Conservation (phyloP, 2,888 invertebrate genomes). For the Beris chalybata region DNA sequence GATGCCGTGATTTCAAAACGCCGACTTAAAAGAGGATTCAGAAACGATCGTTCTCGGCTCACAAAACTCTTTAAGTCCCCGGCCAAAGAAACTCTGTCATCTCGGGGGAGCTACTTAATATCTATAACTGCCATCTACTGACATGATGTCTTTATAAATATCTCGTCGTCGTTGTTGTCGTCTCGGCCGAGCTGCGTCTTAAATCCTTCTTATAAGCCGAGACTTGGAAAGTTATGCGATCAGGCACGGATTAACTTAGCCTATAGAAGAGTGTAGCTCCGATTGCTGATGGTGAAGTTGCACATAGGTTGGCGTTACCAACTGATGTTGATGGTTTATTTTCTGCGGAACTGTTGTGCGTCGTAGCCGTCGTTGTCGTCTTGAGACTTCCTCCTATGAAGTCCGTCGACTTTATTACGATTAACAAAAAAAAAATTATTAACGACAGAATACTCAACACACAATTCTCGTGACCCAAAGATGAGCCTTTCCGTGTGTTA, state of each 20-base stretch:
- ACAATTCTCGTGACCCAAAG: constrained; percentile 27
- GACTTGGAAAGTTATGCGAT: constrained; percentile 16
- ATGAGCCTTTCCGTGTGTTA: constrained; percentile 26
- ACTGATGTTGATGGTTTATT: too few species aligned
- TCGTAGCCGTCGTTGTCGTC: too few species aligned
- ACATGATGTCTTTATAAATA: constrained; percentile 35
- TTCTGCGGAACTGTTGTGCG: too few species aligned
- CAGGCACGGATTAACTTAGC: constrained; percentile 17
- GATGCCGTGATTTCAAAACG: too few species aligned
- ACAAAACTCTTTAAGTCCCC: too few species aligned
- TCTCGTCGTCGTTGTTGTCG: constrained; percentile 4
- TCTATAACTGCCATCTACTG: constrained; percentile 31
- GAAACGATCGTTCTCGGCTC: too few species aligned
- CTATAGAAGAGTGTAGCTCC: background rate
- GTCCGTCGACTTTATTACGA: too few species aligned
- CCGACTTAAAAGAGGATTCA: too few species aligned
- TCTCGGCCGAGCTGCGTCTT: constrained; percentile 5
- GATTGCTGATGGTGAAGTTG: constrained; percentile 13
- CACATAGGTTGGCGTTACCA: constrained; percentile 16
- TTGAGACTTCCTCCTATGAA: too few species aligned
- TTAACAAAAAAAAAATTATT: constrained; percentile 10
- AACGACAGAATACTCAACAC: background rate
- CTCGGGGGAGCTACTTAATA: constrained; percentile 29
- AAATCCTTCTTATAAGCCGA: constrained; percentile 16
- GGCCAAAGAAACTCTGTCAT: background rate